phyloP scores from a whole-genome alignment of 2,797 vertebrate species.

The Siniperca scherzeri region DNA sequence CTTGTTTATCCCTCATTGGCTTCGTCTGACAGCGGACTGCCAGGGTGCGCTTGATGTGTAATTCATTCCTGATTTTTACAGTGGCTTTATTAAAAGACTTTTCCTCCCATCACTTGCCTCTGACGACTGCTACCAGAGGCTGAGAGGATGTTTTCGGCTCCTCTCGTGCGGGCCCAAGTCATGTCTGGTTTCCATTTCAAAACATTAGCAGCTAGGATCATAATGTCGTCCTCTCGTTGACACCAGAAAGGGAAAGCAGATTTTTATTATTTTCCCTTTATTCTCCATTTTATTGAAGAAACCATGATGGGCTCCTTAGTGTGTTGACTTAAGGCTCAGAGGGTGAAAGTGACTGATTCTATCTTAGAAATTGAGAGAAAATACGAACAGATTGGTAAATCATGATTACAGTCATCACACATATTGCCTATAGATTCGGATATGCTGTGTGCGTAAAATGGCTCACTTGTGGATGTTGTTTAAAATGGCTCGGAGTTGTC shows the following conservation, averaged over 20 bases:
- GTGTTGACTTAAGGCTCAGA: slow-evolving; percentile 29
- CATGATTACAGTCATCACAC: neutral
- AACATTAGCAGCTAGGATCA: slow-evolving; percentile 56
- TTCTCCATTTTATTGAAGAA: slow-evolving; percentile 49
- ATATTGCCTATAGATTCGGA: slow-evolving; percentile 6
- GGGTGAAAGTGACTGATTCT: slow-evolving; percentile 1
- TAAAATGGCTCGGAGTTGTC: neutral
- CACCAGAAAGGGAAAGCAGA: slow-evolving; percentile 52
- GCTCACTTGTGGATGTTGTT: neutral
- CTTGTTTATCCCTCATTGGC: slow-evolving; percentile 77
- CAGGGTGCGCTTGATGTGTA: slow-evolving; percentile 69
- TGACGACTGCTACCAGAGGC: slow-evolving; percentile 58
- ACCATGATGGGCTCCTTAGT: slow-evolving; percentile 28
- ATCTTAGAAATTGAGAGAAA: slow-evolving; percentile 11
- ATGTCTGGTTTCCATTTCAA: slow-evolving; percentile 79
- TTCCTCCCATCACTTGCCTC: slow-evolving; percentile 48
- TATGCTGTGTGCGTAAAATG: neutral
- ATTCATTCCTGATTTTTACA: slow-evolving; percentile 78
- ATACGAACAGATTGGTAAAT: slow-evolving; percentile 19
- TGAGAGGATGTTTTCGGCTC: slow-evolving; percentile 55
- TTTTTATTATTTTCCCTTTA: slow-evolving; percentile 49
- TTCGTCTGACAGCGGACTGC: slow-evolving; percentile 63
- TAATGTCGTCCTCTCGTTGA: slow-evolving; percentile 54
- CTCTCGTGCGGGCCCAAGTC: slow-evolving; percentile 53
- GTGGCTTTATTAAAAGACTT: slow-evolving; percentile 77